Evolutionary conservation across 1,140 invertebrate genomes (phyloP).

Genomic region (Asbolus verrucosus): DNA sequence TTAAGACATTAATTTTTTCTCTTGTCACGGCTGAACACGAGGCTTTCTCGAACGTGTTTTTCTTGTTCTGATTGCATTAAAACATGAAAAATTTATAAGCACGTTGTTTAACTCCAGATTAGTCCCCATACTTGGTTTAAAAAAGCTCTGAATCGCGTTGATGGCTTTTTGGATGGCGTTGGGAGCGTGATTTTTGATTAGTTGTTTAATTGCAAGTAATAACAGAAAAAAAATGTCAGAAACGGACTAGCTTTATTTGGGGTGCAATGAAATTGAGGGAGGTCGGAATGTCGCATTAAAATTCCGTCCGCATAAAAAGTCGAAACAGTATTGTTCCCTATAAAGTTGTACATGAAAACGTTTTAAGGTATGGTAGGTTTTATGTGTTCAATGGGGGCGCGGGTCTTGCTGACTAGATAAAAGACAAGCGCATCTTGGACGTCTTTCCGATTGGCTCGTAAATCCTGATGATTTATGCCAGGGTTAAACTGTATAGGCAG

Average conservation of each 20-base stretch:
- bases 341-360: conserved; percentile 41
- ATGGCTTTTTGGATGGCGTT: background rate
- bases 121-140: no score
- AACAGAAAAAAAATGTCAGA: background rate
- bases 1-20: conserved; percentile 8
- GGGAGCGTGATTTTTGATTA: background rate
- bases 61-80: no score
- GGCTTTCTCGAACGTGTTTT: no score
- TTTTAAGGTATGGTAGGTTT: conserved; percentile 41
- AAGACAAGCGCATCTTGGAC: conserved; percentile 42
- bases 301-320: conserved; percentile 28
- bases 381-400: conserved; percentile 40
- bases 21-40: no score
- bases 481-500: conserved; percentile 47
- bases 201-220: conserved; percentile 1
- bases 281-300: conserved; percentile 30
- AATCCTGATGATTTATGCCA: conserved; percentile 46
- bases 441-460: conserved; percentile 42
- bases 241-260: background rate
- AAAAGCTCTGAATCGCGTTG: no score
- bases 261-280: conserved; percentile 19
- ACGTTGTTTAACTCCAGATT: no score
- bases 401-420: conserved; percentile 48
- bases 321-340: conserved; percentile 40
- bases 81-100: no score